phyloP scores from a whole-genome alignment of 2,113 vertebrate species.

The Odontesthes bonariensis region DNA sequence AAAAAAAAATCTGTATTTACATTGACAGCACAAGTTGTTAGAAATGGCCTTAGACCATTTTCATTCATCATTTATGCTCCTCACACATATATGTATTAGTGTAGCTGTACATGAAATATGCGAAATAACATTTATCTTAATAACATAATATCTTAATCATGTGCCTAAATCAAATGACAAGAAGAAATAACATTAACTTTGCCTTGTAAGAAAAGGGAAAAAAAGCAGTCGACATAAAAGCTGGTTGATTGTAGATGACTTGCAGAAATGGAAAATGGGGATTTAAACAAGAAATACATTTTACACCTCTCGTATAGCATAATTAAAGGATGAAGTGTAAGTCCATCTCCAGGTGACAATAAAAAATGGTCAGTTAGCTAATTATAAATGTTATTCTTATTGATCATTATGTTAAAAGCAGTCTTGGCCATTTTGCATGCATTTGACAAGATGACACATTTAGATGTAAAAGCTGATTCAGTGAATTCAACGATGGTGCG shows the following conservation, averaged over 20 bases:
- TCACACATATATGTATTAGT: constrained; percentile 16
- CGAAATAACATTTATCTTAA: constrained; percentile 21
- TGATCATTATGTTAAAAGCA: too few relatives aligned
- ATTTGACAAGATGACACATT: too few relatives aligned
- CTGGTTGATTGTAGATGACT: too few relatives aligned
- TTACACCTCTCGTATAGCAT: too few relatives aligned
- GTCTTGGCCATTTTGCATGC: too few relatives aligned
- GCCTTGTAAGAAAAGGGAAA: not conserved
- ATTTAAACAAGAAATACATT: too few relatives aligned
- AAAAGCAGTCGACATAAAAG: not conserved
- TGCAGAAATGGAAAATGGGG: too few relatives aligned
- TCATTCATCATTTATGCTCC: constrained; percentile 21
- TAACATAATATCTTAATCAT: constrained; percentile 13
- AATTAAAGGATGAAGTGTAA: too few relatives aligned
- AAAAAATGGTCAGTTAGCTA: too few relatives aligned
- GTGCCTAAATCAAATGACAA: constrained; percentile 13
- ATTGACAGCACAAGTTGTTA: constrained; percentile 2
- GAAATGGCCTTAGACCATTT: constrained; percentile 1
- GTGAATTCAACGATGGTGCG: constrained; percentile 3
- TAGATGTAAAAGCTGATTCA: too few relatives aligned
- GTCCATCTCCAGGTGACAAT: too few relatives aligned
- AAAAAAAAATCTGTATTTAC: not conserved
- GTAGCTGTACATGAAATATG: constrained; percentile 22
- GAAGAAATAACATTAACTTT: not conserved
- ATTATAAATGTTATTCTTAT: too few relatives aligned